Evolutionary conservation across 2,888 invertebrate species (phyloP), one percentile per base, ranked within the genome.

Genomic region (Cheilosia soror): DNA sequence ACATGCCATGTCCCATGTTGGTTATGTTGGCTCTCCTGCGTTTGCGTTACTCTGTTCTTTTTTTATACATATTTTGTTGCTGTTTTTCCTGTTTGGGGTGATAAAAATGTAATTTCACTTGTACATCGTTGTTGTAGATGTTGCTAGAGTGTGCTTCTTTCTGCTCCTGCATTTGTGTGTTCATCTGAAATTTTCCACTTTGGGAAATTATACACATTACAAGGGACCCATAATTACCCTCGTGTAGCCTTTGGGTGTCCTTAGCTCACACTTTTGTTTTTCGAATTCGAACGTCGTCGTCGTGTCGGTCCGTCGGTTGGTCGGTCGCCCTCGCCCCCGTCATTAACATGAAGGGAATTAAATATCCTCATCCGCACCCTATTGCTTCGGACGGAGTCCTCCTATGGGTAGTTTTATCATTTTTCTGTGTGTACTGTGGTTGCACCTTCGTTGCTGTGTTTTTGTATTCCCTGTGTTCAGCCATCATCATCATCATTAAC

Each of bases 401-500:
- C 53, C 5, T n/a, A n/a, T 62, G 37, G 31, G 58, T 49, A 55
- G 60, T 42, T 44, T 69, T 33, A 57, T 51, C 31, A 40, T 75
- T 53, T 47, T 31, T 42, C 15, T 20, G 15, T 47, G 47, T 37
- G 6, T 31, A 37, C 37, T 11, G 44, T 47, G 29, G 25, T 13
- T 78, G 76, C 76, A 81, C 85, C 76, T 80, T 65, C 63, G 68
- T 37, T 33, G 40, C 11, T 58, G 69, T 57, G 51, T 51, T 44
- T 62, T 66, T 60, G 49, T 78, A 80, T 71, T 77, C 81, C 76
- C 81, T 62, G 51, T 85, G 81, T 76, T 77, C 85, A 63, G 76
- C 77, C 77, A 78, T 81, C 85, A 81, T 85, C 84, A 84, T 84
- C 76, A 85, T 85, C 85, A 85, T 85, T 81, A 85, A 81, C 83